Conservation (phyloP, 2,888 invertebrate species). For the Ctena decussata region DNA sequence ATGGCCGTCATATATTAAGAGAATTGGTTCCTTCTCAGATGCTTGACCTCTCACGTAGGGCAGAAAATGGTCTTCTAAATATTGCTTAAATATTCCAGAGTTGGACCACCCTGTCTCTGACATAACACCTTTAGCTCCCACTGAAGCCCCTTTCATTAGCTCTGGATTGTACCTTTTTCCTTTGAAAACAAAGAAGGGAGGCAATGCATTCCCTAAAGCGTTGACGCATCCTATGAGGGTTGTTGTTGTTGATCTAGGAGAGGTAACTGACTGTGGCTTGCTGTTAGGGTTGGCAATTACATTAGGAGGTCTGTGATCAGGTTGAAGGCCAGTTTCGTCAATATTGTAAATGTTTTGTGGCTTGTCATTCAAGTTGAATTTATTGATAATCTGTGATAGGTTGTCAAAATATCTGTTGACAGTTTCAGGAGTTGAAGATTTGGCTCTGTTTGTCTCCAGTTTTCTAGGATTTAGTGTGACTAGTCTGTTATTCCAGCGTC, state of each 20-base stretch:
- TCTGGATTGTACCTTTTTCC: slow-evolving; percentile 12
- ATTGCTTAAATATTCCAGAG: not conserved
- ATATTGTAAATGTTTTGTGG: slow-evolving; percentile 10
- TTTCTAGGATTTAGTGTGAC: slow-evolving; percentile 31
- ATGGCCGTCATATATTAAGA: slow-evolving; percentile 7
- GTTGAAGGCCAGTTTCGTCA: slow-evolving; percentile 16
- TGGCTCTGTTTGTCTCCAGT: slow-evolving; percentile 35
- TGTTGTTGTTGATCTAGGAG: slow-evolving; percentile 2
- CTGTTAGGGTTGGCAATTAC: not conserved
- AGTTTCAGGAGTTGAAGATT: slow-evolving; percentile 1
- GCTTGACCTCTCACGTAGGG: not conserved
- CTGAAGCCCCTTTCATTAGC: not conserved
- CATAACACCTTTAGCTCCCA: slow-evolving; percentile 3
- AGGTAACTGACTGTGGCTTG: not conserved
- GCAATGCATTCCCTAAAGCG: slow-evolving; percentile 21
- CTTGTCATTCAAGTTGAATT: not conserved
- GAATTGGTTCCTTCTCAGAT: not conserved
- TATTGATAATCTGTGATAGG: not conserved
- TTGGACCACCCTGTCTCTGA: slow-evolving; percentile 25
- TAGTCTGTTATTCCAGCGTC: slow-evolving; percentile 32
- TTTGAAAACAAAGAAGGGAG: slow-evolving; percentile 26
- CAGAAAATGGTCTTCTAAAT: not conserved
- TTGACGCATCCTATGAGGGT: slow-evolving; percentile 28
- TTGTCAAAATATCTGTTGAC: slow-evolving; percentile 24
- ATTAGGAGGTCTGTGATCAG: slow-evolving; percentile 6